These are phyloP conservation scores for Drosophila pseudotakahashii DNA, from an alignment of 2,888 invertebrate species.

Conservation along the genomic window DNA sequence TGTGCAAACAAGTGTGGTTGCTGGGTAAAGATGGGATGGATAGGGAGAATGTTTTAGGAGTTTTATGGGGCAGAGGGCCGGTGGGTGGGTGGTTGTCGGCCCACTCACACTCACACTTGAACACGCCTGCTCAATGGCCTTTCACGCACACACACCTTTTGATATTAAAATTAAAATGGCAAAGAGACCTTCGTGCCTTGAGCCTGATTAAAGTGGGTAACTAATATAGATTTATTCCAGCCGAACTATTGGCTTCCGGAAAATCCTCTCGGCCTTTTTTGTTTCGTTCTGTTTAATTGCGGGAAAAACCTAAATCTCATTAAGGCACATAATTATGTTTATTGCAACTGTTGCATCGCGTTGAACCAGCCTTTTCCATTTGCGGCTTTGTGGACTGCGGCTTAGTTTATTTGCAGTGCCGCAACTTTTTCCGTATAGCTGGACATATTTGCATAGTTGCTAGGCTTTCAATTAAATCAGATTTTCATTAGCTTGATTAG, in stretches of 20 bases:
- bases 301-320: conserved; percentile 31
- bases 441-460: conserved; percentile 20
- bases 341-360: conserved; percentile 29
- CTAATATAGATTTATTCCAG: conserved; percentile 8
- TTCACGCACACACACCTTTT: conserved; percentile 56
- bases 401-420: conserved; percentile 12
- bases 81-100: too few relatives aligned
- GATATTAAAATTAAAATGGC: conserved; percentile 48
- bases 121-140: conserved; percentile 53
- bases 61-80: not conserved
- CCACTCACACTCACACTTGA: conserved; percentile 31
- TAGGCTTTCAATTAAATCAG: conserved; percentile 17
- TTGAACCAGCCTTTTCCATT: conserved; percentile 25
- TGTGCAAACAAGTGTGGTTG: conserved; percentile 48
- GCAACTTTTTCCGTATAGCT: conserved; percentile 14
- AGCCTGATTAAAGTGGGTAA: conserved; percentile 31
- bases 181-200: conserved; percentile 17
- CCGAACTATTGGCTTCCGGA: conserved; percentile 1
- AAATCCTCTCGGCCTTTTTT: not conserved
- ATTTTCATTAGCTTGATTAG: conserved; percentile 20
- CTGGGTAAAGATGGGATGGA: not conserved
- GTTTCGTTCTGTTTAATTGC: conserved; percentile 4
- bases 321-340: conserved; percentile 22
- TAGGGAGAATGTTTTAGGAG: conserved; percentile 2
- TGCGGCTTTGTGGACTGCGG: conserved; percentile 32